Evolutionary conservation across 2,888 invertebrate genomes (phyloP), one percentile per base, ranked within the genome.

Genomic region (Lasioglossum vierecki): DNA sequence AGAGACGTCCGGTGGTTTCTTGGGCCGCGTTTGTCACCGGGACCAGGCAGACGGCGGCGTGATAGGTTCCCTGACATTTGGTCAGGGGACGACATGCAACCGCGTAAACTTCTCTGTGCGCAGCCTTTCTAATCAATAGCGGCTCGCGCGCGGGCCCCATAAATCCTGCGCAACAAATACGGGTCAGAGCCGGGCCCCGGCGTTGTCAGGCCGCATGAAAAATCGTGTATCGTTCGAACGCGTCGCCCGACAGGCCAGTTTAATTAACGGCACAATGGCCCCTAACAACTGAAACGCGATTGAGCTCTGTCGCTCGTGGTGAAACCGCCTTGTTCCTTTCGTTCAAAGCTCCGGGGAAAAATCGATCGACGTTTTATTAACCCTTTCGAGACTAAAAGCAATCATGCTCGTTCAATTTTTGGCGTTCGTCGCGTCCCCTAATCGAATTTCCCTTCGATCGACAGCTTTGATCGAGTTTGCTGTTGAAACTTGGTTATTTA

Each of bases 61-160:
- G 76, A 75, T 66, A 70, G 74, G 41, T 83, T 76, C 80, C 76
- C 73, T 83, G 83, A 83, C 83, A 83, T 83, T 83, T 80, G 63
- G 66, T 80, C 60, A 63, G 72, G 76, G 80, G 80, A 71, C 44
- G 76, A 80, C 76, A 76, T 72, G 53, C 60, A 63, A 71, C 35
- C 49, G 49, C 18, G 44, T 39, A 35, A 26, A 63, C 46, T 53
- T 53, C 71, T 49, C 77, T 26, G 63, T 53, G 53, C 76, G 53
- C 49, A 66, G 83, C 83, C 80, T 83, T 83, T 83, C 80, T 83
- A 83, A 83, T 83, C 80, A 82, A 82, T 82, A 73, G 76, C 66
- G 63, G 77, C 63, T 26, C 30, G 63, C 60, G 63, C 72, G 73
- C 81, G 63, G 72, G 77, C 66, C 49, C 81, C 70, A 82, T 82